These are phyloP conservation scores for Gallinago media DNA, from an alignment of 2,113 vertebrate species.

Conservation along the genomic window DNA sequence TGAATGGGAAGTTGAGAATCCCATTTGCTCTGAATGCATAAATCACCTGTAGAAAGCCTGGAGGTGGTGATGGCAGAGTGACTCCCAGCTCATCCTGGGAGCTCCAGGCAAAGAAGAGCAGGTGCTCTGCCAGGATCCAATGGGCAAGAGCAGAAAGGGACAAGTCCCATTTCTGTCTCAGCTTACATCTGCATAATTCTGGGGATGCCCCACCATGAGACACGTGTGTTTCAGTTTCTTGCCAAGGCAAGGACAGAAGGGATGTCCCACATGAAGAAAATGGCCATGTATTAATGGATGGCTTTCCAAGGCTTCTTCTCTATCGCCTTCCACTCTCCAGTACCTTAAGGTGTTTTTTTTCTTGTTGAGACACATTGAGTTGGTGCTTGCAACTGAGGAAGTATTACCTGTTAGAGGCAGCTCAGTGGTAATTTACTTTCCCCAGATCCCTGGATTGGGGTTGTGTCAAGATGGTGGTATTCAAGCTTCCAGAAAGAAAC, in stretches of 20 bases:
- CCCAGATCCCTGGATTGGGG: background rate
- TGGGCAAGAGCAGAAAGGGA: background rate
- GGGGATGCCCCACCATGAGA: background rate
- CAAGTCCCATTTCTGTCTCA: background rate
- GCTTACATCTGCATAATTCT: background rate
- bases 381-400: background rate
- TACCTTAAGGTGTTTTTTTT: background rate
- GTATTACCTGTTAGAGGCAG: background rate
- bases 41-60: background rate
- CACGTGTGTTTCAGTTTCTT: background rate
- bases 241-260: background rate
- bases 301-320: background rate
- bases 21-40: background rate
- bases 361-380: background rate
- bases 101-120: background rate
- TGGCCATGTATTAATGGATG: background rate
- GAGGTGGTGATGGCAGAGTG: background rate
- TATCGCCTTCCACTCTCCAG: background rate
- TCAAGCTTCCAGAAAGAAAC: background rate
- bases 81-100: background rate
- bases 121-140: background rate
- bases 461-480: background rate
- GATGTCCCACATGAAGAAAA: background rate
- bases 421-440: background rate
- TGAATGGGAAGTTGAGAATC: background rate